These are phyloP conservation scores for Calephelis virginiensis DNA, from an alignment of 1,140 invertebrate species.

Conservation along the genomic window DNA sequence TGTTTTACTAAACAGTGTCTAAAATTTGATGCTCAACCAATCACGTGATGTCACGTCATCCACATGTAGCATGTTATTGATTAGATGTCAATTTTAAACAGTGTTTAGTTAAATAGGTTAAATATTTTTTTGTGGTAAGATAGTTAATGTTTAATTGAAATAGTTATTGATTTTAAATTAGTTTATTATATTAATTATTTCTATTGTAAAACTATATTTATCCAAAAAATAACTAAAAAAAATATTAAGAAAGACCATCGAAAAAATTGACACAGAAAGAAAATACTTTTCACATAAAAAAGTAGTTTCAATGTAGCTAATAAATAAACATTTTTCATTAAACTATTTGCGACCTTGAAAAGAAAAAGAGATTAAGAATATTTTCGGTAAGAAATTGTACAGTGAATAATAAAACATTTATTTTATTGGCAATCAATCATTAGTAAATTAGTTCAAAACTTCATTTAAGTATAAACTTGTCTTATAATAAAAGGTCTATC, in stretches of 20 bases:
- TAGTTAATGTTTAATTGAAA: not conserved
- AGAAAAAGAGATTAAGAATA: conserved; percentile 7
- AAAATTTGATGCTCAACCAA: no score
- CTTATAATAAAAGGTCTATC: conserved; percentile 17
- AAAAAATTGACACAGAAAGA: conserved; percentile 38
- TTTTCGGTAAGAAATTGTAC: not conserved
- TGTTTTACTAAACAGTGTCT: no score
- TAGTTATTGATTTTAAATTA: not conserved
- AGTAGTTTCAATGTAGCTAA: conserved; percentile 41
- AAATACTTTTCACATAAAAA: conserved; percentile 60
- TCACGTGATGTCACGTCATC: no score
- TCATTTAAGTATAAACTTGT: conserved; percentile 22
- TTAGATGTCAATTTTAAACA: no score
- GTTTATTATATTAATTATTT: conserved; percentile 1
- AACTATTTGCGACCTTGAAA: not conserved
- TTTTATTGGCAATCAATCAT: not conserved
- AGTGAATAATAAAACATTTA: not conserved
- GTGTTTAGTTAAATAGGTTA: no score
- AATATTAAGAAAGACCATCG: conserved; percentile 33
- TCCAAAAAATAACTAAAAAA: conserved; percentile 26
- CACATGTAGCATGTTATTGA: no score
- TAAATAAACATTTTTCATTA: conserved; percentile 31
- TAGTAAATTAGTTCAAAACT: conserved; percentile 17
- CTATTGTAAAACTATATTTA: conserved; percentile 11
- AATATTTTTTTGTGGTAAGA: no score